These are phyloP conservation scores for Tauraco erythrolophus DNA, from an alignment of 2,113 vertebrate species.

Conservation along the genomic window DNA sequence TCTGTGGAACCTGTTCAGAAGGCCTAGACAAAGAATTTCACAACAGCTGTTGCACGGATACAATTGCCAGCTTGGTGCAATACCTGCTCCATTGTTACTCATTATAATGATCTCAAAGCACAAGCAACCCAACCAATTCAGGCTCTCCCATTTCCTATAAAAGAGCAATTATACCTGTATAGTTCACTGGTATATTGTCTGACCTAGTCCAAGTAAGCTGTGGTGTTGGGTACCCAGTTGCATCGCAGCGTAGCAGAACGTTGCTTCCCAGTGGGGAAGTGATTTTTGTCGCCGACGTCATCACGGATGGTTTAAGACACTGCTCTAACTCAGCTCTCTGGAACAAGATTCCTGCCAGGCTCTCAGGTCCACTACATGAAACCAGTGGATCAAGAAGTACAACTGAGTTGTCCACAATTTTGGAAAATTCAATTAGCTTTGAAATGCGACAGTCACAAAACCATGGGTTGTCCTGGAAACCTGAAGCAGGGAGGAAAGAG, in stretches of 20 bases:
- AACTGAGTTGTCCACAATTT: slow-evolving; percentile 77
- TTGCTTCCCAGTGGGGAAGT: slow-evolving; percentile 91
- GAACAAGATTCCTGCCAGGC: slow-evolving; percentile 86
- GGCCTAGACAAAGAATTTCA: background rate
- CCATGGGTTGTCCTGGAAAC: slow-evolving; percentile 97
- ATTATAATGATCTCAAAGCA: background rate
- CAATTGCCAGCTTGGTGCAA: background rate
- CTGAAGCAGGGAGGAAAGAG: slow-evolving; percentile 64
- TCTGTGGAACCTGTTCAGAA: background rate
- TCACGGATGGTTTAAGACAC: slow-evolving; percentile 91
- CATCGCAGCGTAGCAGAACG: slow-evolving; percentile 91
- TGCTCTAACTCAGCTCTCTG: slow-evolving; percentile 90
- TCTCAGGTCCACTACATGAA: slow-evolving; percentile 87
- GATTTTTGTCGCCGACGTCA: slow-evolving; percentile 94
- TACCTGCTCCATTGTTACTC: background rate
- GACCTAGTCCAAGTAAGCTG: slow-evolving; percentile 85
- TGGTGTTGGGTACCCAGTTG: slow-evolving; percentile 90
- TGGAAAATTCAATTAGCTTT: slow-evolving; percentile 91
- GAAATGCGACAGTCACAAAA: slow-evolving; percentile 95
- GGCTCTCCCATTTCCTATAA: background rate
- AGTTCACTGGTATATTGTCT: slow-evolving; percentile 80
- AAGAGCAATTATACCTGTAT: slow-evolving; percentile 83
- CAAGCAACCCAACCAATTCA: background rate
- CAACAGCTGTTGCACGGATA: background rate
- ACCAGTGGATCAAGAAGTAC: slow-evolving; percentile 88